Percentiles rank a stretch among this genome's conserved stretches.
Evolutionary conservation across 2,888 invertebrate species (phyloP).

Genomic region (Sinhomidia bicolor): DNA sequence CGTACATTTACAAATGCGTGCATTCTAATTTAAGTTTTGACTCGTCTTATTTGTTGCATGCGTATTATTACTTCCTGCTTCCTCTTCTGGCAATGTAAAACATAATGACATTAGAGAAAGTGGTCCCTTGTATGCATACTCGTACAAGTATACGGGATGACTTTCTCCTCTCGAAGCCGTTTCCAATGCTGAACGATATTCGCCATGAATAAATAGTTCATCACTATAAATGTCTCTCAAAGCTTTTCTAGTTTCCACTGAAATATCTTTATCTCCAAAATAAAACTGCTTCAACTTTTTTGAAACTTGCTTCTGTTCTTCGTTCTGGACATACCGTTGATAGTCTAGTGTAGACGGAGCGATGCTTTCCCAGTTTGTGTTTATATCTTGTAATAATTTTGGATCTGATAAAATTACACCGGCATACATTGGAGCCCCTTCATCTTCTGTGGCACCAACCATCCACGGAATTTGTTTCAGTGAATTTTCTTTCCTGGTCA

Average conservation of each 20-base stretch:
- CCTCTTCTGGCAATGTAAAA: neutral
- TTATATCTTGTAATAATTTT: neutral
- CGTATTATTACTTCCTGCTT: neutral
- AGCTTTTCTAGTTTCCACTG: neutral
- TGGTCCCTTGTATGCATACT: conserved; percentile 48
- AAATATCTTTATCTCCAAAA: conserved; percentile 23
- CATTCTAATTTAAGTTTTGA: neutral
- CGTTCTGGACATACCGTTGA: neutral
- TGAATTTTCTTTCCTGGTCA: neutral
- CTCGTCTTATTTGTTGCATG: neutral
- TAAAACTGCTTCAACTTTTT: conserved; percentile 29
- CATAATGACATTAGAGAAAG: neutral
- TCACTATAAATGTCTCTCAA: conserved; percentile 26
- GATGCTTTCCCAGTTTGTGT: conserved; percentile 17
- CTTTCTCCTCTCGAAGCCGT: conserved; percentile 9
- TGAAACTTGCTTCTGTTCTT: neutral
- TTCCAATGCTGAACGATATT: neutral
- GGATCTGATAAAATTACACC: neutral
- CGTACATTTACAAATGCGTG: neutral
- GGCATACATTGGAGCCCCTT: neutral
- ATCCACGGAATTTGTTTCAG: conserved; percentile 20
- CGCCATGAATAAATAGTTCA: neutral
- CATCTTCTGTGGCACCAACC: conserved; percentile 30
- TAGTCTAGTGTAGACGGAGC: neutral
- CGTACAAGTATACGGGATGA: conserved; percentile 38